Conservation (phyloP, 1,140 invertebrate genomes). For the Bombus affinis region DNA sequence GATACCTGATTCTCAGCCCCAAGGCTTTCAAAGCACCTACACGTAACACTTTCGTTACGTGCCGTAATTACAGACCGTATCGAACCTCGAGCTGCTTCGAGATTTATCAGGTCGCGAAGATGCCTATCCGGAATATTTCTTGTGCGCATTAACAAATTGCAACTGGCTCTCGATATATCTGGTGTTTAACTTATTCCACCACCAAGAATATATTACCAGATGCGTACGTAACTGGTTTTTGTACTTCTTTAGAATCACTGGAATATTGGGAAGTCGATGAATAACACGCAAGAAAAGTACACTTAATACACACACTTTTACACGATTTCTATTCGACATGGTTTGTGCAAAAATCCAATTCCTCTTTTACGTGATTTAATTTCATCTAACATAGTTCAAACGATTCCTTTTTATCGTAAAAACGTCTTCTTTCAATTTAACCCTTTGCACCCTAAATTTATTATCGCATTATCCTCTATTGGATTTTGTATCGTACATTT, state of each 20-base stretch:
- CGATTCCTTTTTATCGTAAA: background rate
- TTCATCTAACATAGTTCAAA: background rate
- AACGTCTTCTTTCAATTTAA: background rate
- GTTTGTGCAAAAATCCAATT: background rate
- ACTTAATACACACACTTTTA: too few species aligned
- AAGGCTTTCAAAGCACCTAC: conserved; percentile 46
- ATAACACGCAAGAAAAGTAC: background rate
- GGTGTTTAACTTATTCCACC: background rate
- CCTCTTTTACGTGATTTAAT: background rate
- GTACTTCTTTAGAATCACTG: background rate
- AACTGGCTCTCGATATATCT: background rate
- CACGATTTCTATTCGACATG: too few species aligned
- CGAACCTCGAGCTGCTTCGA: conserved; percentile 49
- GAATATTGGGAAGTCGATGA: too few species aligned
- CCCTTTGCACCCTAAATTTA: background rate
- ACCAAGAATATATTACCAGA: too few species aligned
- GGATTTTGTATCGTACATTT: too few species aligned
- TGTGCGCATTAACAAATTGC: conserved; percentile 34
- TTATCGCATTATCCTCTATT: too few species aligned
- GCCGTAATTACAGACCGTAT: conserved; percentile 67
- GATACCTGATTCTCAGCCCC: conserved; percentile 47
- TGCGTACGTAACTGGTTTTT: background rate
- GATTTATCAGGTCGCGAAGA: conserved; percentile 68
- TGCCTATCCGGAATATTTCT: conserved; percentile 49
- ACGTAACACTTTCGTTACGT: conserved; percentile 67